These are phyloP conservation scores for Catamblyrhynchus diadema DNA, from an alignment of 2,797 vertebrate species.

Conservation along the genomic window DNA sequence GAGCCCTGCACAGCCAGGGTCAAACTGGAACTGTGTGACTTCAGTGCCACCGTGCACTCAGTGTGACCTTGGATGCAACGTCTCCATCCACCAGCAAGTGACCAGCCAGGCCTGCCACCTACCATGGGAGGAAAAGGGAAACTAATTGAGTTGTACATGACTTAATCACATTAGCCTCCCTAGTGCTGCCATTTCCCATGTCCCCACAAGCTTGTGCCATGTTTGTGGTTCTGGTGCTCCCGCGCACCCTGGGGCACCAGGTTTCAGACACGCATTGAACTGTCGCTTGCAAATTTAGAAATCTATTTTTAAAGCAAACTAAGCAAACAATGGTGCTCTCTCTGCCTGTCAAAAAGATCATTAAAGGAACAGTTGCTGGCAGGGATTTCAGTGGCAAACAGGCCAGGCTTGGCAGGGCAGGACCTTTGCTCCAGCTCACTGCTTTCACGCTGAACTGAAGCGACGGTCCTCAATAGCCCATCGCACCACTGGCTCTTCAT, in stretches of 20 bases:
- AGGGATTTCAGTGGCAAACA: neutral
- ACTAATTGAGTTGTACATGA: constrained; percentile 20
- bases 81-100: neutral
- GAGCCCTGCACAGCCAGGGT: fast-evolving
- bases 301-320: constrained; percentile 55
- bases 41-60: fast-evolving
- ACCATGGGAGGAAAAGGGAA: constrained; percentile 20
- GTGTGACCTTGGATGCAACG: fast-evolving
- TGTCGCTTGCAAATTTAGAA: constrained; percentile 43
- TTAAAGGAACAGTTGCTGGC: constrained; percentile 15
- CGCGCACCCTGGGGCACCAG: neutral
- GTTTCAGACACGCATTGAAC: neutral
- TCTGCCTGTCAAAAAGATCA: constrained; percentile 35
- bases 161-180: constrained; percentile 5
- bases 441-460: neutral
- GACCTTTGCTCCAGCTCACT: constrained; percentile 13
- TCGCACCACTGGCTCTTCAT: neutral
- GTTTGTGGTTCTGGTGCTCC: neutral
- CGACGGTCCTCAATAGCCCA: fast-evolving
- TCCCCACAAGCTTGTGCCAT: neutral
- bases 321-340: constrained; percentile 26
- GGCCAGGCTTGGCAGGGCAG: neutral
- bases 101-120: neutral
- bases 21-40: neutral
- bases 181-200: neutral